phyloP scores from a whole-genome alignment of 2,888 invertebrate genomes.

The Capitulum mitella region DNA sequence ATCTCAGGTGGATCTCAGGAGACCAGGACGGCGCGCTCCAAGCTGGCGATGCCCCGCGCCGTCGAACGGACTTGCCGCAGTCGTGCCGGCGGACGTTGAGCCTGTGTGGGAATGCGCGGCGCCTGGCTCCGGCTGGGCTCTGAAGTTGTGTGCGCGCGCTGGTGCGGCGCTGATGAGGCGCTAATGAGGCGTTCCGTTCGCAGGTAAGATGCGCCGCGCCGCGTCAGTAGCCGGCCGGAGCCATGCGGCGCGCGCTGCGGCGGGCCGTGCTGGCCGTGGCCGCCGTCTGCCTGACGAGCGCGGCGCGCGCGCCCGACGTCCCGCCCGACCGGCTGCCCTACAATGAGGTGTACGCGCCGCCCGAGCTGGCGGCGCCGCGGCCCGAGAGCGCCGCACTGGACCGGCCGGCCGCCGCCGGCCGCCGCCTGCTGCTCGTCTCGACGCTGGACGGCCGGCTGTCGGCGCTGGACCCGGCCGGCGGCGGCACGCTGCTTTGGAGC shows the following conservation, averaged over 20 bases:
- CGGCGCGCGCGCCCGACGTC: background rate
- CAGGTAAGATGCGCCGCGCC: background rate
- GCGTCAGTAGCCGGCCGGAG: background rate
- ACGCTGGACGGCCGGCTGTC: constrained; percentile 84
- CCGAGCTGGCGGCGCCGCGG: background rate
- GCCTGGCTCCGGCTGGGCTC: too few relatives aligned
- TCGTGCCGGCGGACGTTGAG: background rate
- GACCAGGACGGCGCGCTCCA: too few relatives aligned
- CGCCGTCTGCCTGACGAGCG: background rate
- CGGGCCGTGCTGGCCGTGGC: background rate
- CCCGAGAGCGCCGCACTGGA: background rate
- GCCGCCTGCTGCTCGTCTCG: constrained; percentile 64
- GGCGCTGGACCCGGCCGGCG: constrained; percentile 58
- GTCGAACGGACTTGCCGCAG: too few relatives aligned
- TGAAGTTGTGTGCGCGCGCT: too few relatives aligned
- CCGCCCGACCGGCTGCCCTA: background rate
- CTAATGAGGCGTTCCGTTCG: background rate
- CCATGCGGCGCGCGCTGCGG: background rate
- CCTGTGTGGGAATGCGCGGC: too few relatives aligned
- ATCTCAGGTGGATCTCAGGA: too few relatives aligned
- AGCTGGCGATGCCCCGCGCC: too few relatives aligned
- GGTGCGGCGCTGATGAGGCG: too few relatives aligned
- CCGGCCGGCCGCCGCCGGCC: constrained; percentile 15
- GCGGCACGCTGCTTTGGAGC: constrained; percentile 28
- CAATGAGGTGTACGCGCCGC: background rate